Evolutionary conservation across 2,113 vertebrate species (phyloP), one percentile per base, ranked within the genome.

Genomic region (Carollia perspicillata): DNA sequence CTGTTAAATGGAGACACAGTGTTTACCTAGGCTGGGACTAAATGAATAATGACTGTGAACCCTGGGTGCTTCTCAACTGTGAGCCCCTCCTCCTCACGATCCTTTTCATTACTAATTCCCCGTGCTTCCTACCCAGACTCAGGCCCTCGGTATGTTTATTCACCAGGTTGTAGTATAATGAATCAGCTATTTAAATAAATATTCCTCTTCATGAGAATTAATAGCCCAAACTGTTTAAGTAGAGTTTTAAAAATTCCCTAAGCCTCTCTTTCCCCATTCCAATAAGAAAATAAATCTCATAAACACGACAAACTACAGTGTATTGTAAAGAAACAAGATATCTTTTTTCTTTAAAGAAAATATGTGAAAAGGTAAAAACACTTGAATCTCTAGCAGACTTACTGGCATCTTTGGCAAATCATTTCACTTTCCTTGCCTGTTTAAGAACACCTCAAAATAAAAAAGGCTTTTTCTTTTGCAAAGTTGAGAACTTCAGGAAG

Each of bases 161-260:
- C 63, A 37, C 71, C 40, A 86, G 81, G 37, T 60, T 84, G 63
- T 58, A 49, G 44, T 13, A 71, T 47, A 84, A 93, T 78, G 97
- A 96, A 74, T 91, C 75, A 93, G 30, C 58, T 89, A 75, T 83
- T 96, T 65, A 95, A 92, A 85, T 79, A 96, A 89, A 85, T 66
- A 83, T 68, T 90, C 90, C 35, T 94, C 23, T 96, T 92, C 66
- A 20, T 81, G 90, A 88, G 84, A 92, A 95, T 83, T 90, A 96
- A 95, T 93, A 66, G 93, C 71, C 18, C 51, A 68, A 78, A 78
- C 47, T 49, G 33, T 88, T 95, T 84, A 85, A 95, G 26, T 51
- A 30, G 53, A 85, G 44, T 60, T 94, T 96, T 26, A 63, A 92
- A 95, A 92, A 72, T 53, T 80, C 90, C 77, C 60, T 30, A 44